Conservation (phyloP, 2,113 vertebrate species). For the Manacus vitellinus region DNA sequence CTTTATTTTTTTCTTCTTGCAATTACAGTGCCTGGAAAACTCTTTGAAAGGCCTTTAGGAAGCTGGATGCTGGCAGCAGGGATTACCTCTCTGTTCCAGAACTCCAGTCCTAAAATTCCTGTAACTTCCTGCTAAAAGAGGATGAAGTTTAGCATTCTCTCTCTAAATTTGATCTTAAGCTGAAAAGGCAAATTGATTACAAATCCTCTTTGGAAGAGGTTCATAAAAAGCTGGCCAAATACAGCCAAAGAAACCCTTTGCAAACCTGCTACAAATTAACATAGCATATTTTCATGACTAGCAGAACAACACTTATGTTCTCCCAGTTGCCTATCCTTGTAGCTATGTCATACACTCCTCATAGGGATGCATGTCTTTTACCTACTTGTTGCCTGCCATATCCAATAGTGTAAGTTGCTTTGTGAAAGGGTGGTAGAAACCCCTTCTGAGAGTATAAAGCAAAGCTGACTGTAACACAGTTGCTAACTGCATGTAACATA, state of each 20-base stretch:
- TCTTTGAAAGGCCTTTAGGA: conserved; percentile 39
- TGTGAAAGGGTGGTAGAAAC: background rate
- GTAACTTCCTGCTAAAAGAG: conserved; percentile 28
- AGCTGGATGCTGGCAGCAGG: conserved; percentile 1
- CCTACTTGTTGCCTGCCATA: background rate
- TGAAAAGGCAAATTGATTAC: conserved; percentile 42
- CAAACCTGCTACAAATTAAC: background rate
- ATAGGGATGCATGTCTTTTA: background rate
- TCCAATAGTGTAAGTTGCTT: background rate
- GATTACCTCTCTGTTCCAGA: conserved; percentile 17
- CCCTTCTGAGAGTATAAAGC: background rate
- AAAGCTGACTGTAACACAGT: background rate
- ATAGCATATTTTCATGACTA: background rate
- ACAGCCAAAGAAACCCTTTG: background rate
- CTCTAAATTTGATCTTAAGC: conserved; percentile 32
- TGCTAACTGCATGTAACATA: background rate
- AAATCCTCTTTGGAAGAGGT: conserved; percentile 42
- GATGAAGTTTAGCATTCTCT: conserved; percentile 33
- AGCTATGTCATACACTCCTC: background rate
- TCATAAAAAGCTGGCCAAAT: background rate
- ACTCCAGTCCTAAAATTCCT: conserved; percentile 23
- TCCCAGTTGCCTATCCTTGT: background rate
- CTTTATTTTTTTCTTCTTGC: background rate
- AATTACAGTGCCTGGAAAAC: conserved; percentile 22
- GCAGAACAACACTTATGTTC: background rate